These are phyloP conservation scores for Corticium candelabrum DNA, from an alignment of 37 sponge, comb jelly and placozoan species.

Conservation along the genomic window DNA sequence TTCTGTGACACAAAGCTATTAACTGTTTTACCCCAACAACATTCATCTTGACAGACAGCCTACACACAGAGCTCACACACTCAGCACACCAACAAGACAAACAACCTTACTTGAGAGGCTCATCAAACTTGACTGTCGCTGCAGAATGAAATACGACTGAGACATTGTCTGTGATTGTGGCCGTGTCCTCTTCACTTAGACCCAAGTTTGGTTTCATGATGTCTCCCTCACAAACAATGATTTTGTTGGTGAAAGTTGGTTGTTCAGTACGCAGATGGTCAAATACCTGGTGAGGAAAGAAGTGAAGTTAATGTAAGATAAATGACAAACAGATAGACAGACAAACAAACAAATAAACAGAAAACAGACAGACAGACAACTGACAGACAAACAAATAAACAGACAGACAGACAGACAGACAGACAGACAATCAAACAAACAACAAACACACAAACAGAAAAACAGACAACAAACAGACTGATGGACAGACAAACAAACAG, in stretches of 20 bases:
- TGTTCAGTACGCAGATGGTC: slow-evolving; percentile 24
- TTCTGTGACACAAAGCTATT: slow-evolving; percentile 30
- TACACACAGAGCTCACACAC: slow-evolving; percentile 20
- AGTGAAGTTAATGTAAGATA: slow-evolving; percentile 16
- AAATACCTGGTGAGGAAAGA: slow-evolving; percentile 43
- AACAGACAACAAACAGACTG: too few species aligned
- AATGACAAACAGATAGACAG: slow-evolving; percentile 18
- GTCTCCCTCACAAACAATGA: slow-evolving; percentile 50
- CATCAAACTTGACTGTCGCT: slow-evolving; percentile 76
- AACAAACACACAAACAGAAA: too few species aligned
- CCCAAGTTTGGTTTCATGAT: slow-evolving; percentile 33
- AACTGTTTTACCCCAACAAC: slow-evolving; percentile 33
- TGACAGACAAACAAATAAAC: slow-evolving; percentile 16
- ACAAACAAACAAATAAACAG: slow-evolving; percentile 28
- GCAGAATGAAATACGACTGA: slow-evolving; percentile 74
- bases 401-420: slow-evolving; percentile 31
- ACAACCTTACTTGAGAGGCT: slow-evolving; percentile 43
- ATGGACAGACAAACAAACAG: too few species aligned
- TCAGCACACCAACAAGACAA: neutral
- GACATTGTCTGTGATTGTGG: slow-evolving; percentile 36
- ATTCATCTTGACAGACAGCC: slow-evolving; percentile 46
- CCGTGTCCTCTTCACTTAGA: slow-evolving; percentile 46
- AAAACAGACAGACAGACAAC: slow-evolving; percentile 15
- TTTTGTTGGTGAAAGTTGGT: slow-evolving; percentile 40
- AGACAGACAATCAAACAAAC: too few species aligned